A percentile compares a stretch with the other conserved stretches of the same genome.
Conservation (phyloP, 2,888 invertebrate genomes). For the Platerodrilus igneus region DNA sequence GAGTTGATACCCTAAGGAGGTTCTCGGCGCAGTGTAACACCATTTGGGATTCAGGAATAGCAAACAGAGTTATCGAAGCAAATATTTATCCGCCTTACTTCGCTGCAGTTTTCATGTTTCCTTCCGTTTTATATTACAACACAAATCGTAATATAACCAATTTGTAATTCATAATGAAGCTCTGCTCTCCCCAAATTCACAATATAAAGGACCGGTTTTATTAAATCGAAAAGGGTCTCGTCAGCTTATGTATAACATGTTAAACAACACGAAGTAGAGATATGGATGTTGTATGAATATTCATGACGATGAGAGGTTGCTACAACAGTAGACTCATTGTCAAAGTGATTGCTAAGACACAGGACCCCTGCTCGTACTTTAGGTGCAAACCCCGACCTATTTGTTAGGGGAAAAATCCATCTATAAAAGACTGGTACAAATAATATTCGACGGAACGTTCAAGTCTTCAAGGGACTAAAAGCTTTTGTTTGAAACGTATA, state of each 20-base stretch:
- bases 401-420: no score
- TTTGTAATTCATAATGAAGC: no score
- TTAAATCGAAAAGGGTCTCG: conserved; percentile 13
- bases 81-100: conserved; percentile 10
- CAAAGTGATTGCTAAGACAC: conserved; percentile 8
- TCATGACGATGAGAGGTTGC: conserved; percentile 17
- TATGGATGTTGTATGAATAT: conserved; percentile 15
- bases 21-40: conserved; percentile 8
- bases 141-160: no score
- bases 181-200: no score
- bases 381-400: no score
- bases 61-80: conserved; percentile 8
- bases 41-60: conserved; percentile 7
- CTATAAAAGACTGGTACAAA: no score
- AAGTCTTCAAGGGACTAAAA: no score
- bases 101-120: no score
- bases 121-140: no score
- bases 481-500: no score
- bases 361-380: conserved; percentile 6
- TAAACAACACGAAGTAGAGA: conserved; percentile 13
- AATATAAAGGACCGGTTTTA: conserved; percentile 11
- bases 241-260: conserved; percentile 13
- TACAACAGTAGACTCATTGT: no score
- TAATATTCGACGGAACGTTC: no score
- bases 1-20: conserved; percentile 8